Conservation (phyloP, 2,113 vertebrate species). For the Eulemur rufifrons region DNA sequence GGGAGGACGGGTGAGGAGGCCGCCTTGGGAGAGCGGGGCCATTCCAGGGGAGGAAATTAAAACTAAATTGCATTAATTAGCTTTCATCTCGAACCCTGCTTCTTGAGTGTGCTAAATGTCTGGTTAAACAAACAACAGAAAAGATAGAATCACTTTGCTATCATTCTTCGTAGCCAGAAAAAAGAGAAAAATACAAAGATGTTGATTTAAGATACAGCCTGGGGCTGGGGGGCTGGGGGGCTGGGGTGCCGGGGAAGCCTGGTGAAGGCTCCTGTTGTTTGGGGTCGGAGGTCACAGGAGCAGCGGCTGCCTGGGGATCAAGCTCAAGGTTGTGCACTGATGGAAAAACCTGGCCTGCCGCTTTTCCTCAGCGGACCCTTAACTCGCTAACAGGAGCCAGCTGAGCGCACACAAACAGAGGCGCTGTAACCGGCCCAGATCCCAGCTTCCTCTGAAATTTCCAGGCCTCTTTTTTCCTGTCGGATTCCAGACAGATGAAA, state of each 20-base stretch:
- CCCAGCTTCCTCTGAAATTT: constrained; percentile 95
- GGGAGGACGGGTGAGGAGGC: background rate
- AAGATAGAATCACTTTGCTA: background rate
- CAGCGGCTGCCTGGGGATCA: constrained; percentile 81
- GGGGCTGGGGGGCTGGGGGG: background rate
- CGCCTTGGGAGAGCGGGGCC: background rate
- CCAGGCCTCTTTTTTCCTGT: constrained; percentile 92
- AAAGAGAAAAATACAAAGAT: constrained; percentile 29
- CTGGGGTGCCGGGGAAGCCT: background rate
- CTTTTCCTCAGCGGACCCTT: constrained; percentile 83
- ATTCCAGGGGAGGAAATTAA: constrained; percentile 49
- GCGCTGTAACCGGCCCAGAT: constrained; percentile 89
- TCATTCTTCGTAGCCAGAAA: background rate
- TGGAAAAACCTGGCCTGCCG: constrained; percentile 87
- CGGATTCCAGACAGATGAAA: constrained; percentile 98
- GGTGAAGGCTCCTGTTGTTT: constrained; percentile 67
- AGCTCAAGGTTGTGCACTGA: constrained; percentile 80
- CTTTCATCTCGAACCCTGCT: background rate
- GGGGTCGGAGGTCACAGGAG: constrained; percentile 79
- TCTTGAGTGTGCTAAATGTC: constrained; percentile 16
- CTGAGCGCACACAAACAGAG: constrained; percentile 91
- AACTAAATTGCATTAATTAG: constrained; percentile 49
- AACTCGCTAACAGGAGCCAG: constrained; percentile 79
- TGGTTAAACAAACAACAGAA: constrained; percentile 54
- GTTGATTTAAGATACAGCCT: constrained; percentile 60